A percentile compares a stretch with the other conserved stretches of the same genome.
phyloP scores from a whole-genome alignment of 2,797 vertebrate genomes.

The Pangasius macronema region DNA sequence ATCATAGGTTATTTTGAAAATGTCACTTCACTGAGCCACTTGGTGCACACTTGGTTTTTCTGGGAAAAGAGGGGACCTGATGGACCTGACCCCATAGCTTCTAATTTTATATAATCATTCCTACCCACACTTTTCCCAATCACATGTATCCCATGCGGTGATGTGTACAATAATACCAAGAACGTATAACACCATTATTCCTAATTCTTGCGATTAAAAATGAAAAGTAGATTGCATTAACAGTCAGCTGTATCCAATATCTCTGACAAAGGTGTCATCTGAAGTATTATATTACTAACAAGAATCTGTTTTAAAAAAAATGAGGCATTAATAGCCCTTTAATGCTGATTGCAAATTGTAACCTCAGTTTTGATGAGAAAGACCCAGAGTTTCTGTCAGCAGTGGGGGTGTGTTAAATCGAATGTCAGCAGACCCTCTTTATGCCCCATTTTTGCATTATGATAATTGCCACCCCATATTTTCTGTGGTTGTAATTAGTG shows the following conservation, averaged over 20 bases:
- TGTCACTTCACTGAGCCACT: not conserved
- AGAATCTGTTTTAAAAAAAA: not conserved
- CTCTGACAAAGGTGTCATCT: not conserved
- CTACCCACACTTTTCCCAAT: not conserved
- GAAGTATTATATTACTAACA: not conserved
- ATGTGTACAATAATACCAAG: not conserved
- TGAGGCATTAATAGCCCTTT: not conserved
- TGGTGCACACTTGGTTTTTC: not conserved
- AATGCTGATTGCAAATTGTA: not conserved
- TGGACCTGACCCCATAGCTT: not conserved
- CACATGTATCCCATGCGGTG: not conserved
- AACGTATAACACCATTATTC: not conserved
- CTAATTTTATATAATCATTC: not conserved
- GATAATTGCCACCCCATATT: conserved; percentile 80
- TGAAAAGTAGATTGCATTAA: not conserved
- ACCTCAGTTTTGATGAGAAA: not conserved
- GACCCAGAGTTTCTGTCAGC: not conserved
- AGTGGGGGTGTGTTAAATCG: conserved; percentile 7
- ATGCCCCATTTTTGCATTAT: conserved; percentile 76
- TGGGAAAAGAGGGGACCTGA: not conserved
- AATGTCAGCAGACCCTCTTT: conserved; percentile 59
- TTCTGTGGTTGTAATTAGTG: conserved; percentile 80
- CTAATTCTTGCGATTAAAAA: not conserved
- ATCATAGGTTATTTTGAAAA: not conserved
- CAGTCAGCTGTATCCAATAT: not conserved